A percentile compares a stretch with the other conserved stretches of the same genome.
Conservation (phyloP, 2,888 invertebrate species). For the Ypsolopha sequella region DNA sequence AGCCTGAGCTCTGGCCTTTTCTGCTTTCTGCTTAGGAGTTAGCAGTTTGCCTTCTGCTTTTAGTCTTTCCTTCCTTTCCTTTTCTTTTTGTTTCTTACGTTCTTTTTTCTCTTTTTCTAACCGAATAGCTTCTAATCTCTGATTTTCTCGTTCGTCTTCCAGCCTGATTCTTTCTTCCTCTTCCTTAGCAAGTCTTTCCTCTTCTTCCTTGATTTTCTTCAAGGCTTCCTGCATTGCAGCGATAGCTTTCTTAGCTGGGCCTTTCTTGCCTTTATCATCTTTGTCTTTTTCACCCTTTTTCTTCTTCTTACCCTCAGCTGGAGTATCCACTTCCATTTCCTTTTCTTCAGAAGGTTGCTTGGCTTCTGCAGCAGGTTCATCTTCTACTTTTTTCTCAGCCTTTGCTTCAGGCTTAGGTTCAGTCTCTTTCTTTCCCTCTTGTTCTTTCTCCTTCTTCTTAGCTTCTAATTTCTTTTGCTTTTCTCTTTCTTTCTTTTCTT, state of each 20-base stretch:
- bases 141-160: conserved; percentile 81
- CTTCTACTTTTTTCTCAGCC: conserved; percentile 16
- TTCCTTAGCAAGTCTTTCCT: conserved; percentile 78
- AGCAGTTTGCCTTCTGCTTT: conserved; percentile 97
- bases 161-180: conserved; percentile 84
- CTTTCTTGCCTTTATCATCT: conserved; percentile 72
- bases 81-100: conserved; percentile 91
- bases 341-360: conserved; percentile 46
- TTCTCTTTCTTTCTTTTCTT: conserved; percentile 88
- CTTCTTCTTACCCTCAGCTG: conserved; percentile 31
- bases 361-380: conserved; percentile 26
- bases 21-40: conserved; percentile 94
- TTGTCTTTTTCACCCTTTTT: conserved; percentile 66
- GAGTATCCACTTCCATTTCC: conserved; percentile 22
- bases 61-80: conserved; percentile 90
- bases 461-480: conserved; percentile 80
- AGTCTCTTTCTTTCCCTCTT: conserved; percentile 38
- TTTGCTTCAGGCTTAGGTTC: conserved; percentile 21
- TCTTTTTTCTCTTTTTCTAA: conserved; percentile 91
- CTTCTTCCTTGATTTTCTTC: conserved; percentile 90
- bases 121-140: conserved; percentile 79
- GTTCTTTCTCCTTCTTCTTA: conserved; percentile 67
- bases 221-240: conserved; percentile 93
- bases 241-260: conserved; percentile 87
- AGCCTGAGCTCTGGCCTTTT: conserved; percentile 88